A percentile compares a stretch with the other conserved stretches of the same genome.
Evolutionary conservation across 2,797 vertebrate genomes (phyloP).

Genomic region (Eospalax fontanierii): DNA sequence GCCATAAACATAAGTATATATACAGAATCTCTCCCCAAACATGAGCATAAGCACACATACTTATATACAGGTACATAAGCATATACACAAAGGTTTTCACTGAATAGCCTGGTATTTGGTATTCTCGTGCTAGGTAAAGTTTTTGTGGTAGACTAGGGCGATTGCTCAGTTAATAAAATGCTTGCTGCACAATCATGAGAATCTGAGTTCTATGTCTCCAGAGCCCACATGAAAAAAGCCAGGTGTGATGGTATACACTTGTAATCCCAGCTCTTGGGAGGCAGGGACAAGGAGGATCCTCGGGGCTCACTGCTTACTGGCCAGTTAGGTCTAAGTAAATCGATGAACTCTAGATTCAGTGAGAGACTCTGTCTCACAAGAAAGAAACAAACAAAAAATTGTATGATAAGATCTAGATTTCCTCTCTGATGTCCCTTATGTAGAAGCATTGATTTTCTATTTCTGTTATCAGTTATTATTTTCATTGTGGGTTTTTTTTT

Average conservation of each 20-base stretch:
- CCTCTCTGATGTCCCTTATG: too few species aligned
- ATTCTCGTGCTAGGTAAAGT: slow-evolving; percentile 56
- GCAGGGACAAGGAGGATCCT: neutral
- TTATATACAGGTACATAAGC: neutral
- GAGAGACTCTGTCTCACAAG: neutral
- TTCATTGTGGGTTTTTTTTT: too few species aligned
- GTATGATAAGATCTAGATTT: neutral
- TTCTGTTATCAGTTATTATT: too few species aligned
- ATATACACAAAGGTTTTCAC: neutral
- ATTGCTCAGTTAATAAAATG: neutral
- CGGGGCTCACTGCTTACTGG: neutral
- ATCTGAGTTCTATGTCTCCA: too few species aligned
- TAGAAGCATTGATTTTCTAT: too few species aligned
- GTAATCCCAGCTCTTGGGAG: too few species aligned
- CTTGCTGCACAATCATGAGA: too few species aligned
- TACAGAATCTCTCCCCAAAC: neutral
- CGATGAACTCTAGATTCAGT: neutral
- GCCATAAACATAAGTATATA: neutral
- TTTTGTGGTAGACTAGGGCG: neutral
- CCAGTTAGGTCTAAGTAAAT: neutral
- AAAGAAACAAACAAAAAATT: neutral
- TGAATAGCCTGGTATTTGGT: neutral
- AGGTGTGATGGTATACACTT: too few species aligned
- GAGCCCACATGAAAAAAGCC: too few species aligned
- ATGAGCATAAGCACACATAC: neutral